Evolutionary conservation across 2,888 invertebrate species (phyloP).

Genomic region (Pollenia griseotomentosa): DNA sequence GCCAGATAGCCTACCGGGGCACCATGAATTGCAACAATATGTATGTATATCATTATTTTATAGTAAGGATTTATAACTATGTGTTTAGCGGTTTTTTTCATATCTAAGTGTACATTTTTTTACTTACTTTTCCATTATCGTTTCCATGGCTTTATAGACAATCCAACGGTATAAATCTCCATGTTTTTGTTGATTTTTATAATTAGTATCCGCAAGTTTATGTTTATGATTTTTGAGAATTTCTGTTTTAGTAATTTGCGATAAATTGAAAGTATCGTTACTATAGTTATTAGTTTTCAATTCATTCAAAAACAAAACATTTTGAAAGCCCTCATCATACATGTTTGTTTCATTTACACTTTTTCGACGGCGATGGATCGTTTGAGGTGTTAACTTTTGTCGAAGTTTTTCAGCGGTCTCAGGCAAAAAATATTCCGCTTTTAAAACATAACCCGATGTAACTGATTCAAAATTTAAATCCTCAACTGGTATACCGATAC

Average conservation of each 20-base stretch:
- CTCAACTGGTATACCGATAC: conserved; percentile 81
- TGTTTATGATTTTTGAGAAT: neutral
- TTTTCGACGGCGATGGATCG: conserved; percentile 76
- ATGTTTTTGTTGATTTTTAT: conserved; percentile 68
- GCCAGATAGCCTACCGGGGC: too few relatives aligned
- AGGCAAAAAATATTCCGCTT: conserved; percentile 80
- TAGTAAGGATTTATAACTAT: neutral
- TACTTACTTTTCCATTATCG: conserved; percentile 77
- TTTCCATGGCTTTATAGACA: conserved; percentile 80
- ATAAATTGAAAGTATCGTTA: neutral
- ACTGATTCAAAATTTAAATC: conserved; percentile 78
- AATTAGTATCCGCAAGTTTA: conserved; percentile 26
- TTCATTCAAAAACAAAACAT: neutral
- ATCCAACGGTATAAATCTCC: conserved; percentile 80
- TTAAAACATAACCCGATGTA: conserved; percentile 79
- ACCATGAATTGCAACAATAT: too few relatives aligned
- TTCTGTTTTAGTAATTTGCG: neutral
- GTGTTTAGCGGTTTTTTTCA: neutral
- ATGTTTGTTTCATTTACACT: conserved; percentile 55
- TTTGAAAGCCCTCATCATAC: neutral
- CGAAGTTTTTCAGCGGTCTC: conserved; percentile 78
- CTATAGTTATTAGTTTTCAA: neutral
- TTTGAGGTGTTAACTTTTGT: conserved; percentile 79
- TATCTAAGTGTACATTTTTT: conserved; percentile 5
- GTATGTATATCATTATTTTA: neutral